Conservation (phyloP, 2,113 vertebrate species). For the Channa argus region DNA sequence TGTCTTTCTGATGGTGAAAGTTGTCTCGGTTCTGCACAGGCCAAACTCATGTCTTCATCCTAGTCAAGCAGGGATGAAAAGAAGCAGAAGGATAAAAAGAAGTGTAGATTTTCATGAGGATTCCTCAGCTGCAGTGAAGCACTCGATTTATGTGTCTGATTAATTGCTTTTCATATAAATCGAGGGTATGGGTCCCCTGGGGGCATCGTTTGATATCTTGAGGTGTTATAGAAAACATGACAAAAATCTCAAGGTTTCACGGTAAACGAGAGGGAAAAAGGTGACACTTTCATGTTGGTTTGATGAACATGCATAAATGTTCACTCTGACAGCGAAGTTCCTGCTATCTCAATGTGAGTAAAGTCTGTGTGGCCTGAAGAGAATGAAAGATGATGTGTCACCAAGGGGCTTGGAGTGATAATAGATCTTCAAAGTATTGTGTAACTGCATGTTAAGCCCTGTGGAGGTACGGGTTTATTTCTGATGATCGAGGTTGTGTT, state of each 20-base stretch:
- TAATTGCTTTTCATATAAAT: constrained; percentile 80
- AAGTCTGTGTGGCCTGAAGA: constrained; percentile 42
- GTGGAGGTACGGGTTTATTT: constrained; percentile 61
- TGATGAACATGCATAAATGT: constrained; percentile 42
- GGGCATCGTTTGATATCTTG: constrained; percentile 18
- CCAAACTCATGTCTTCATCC: constrained; percentile 24
- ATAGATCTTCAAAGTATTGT: constrained; percentile 36
- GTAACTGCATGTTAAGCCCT: constrained; percentile 33
- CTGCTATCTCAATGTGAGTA: constrained; percentile 29
- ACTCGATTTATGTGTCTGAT: constrained; percentile 77
- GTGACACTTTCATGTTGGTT: constrained; percentile 46
- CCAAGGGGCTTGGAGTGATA: constrained; percentile 16
- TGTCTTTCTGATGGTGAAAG: constrained; percentile 5
- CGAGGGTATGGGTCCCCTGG: constrained; percentile 46
- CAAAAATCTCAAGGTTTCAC: constrained; percentile 7
- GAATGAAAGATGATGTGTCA: constrained; percentile 31
- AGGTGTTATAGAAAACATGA: constrained; percentile 50
- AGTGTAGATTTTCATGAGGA: constrained; percentile 79
- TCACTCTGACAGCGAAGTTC: constrained; percentile 43
- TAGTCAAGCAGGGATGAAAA: constrained; percentile 33
- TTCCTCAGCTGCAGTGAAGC: constrained; percentile 65
- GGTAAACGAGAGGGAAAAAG: constrained; percentile 33
- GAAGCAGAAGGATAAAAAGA: constrained; percentile 42
- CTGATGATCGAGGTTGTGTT: constrained; percentile 56
- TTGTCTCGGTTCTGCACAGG: constrained; percentile 11